phyloP scores from a whole-genome alignment of 2,888 invertebrate species.

The Lithophane leautieri region DNA sequence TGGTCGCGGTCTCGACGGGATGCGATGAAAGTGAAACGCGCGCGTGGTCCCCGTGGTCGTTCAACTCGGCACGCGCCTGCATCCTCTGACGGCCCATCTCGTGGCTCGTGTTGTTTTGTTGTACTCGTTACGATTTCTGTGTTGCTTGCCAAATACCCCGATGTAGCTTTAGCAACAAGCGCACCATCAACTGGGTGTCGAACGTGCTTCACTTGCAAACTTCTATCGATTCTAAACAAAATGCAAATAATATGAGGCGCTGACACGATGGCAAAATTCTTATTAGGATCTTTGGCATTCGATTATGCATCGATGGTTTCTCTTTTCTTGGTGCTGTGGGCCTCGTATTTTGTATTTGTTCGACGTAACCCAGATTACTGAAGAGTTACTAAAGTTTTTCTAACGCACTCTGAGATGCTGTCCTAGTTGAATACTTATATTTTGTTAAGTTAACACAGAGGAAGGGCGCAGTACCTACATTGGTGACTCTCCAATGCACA shows the following conservation, averaged over 20 bases:
- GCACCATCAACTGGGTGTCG: slow-evolving; percentile 6
- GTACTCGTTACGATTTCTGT: slow-evolving; percentile 70
- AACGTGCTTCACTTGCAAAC: slow-evolving; percentile 28
- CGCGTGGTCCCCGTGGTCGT: slow-evolving; percentile 86
- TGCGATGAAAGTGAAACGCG: slow-evolving; percentile 88
- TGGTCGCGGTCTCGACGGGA: slow-evolving; percentile 73
- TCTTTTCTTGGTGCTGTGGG: not conserved
- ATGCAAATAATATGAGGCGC: slow-evolving; percentile 14
- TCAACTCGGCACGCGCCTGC: slow-evolving; percentile 90
- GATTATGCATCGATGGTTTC: slow-evolving; percentile 7
- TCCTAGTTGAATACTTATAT: not conserved
- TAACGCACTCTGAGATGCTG: not conserved
- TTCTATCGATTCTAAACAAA: slow-evolving; percentile 15
- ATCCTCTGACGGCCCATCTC: slow-evolving; percentile 76
- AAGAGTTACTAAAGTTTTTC: not conserved
- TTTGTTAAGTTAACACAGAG: not conserved
- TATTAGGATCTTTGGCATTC: slow-evolving; percentile 12
- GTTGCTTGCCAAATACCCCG: slow-evolving; percentile 43
- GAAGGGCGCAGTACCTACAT: not conserved
- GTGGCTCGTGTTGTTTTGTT: slow-evolving; percentile 78
- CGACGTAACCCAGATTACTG: not conserved
- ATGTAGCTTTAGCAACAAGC: slow-evolving; percentile 31
- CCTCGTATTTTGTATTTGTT: not conserved
- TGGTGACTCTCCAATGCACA: not conserved
- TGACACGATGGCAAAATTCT: slow-evolving; percentile 6